Base-by-base conservation (phyloP, 2,888 invertebrate genomes). In the Tinea pellionella region DNA sequence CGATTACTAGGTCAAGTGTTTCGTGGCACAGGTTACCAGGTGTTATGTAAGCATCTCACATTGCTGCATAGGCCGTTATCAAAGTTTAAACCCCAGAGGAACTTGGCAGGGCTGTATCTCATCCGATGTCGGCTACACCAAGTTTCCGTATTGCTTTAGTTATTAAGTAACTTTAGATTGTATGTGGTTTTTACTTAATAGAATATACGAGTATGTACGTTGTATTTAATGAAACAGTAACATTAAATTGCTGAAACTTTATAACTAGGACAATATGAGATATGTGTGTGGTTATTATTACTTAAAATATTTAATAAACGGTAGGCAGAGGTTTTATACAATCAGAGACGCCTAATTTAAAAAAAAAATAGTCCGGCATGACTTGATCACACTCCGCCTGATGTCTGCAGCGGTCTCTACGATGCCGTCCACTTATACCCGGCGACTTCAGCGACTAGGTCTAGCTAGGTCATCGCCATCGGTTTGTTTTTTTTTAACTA, bases 71-170 rank as follows among this genome's bases (percentile, higher is more conserved):
- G 47, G 19, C 24, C 24, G 53, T 24, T 53, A 53, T 24, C 19
- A 18, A 53, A 53, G 24, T 53, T 53, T 53, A 53, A 24, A 12
- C 55, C 19, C 57, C 32, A 19, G 57, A 15, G 57, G 57, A 57
- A 32, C 18, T 57, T 57, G 57, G 57, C 57, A 57, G 13, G 4
- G 19, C 32, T 11, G 32, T 57, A 57, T 57, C 57, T 57, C 57
- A 13, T 57, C 32, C 57, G n/a, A 32, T 57, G 30, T n/a, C 57
- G 30, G 24, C 53, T 53, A 19, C 47, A 47, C 47, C 47, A 47
- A 47, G 47, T 47, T 47, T 47, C 15, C 47, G 16, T 47, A 15
- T 47, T 47, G 15, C 47, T 47, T 15, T 47, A 47, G 47, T 47
- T 47, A 15, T 47, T 47, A 16, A 15, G 47, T 2, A 47, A 47